Evolutionary conservation across 2,797 vertebrate genomes (phyloP), one percentile per base, ranked within the genome.

Genomic region (Intellagama lesueurii): DNA sequence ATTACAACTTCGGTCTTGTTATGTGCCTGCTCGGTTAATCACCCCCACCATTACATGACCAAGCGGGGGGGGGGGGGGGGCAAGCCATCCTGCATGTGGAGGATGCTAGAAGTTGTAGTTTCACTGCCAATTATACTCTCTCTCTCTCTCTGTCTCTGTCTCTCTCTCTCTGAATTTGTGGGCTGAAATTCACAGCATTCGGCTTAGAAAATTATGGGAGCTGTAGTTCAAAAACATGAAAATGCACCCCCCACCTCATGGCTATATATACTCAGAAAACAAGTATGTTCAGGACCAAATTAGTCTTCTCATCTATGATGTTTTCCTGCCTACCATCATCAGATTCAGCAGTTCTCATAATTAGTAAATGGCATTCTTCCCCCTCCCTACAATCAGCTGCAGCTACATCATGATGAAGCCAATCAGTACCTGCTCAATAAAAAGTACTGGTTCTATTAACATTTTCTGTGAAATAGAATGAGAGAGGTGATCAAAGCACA

Each of bases 351-450:
- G 68, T 78, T 56, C 56, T 92, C 76, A 81, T 84, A 90, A 92
- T 93, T 87, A 91, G 40, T 40, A 28, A 52, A 88, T 66, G n/a
- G 19, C 26, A 73, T 86, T 22, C 47, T 78, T 52, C 44, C 49
- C 26, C 8, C 70, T 83, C 78, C 70, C 75, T 0, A 0, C n/a
- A 89, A 93, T 91, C 91, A 93, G 12, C 81, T 84, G n/a, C 78
- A 88, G 44, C 70, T 91, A 87, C 28, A 83, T 81, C 85, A 47
- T 85, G 81, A 81, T 11, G 32, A 90, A 92, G 44, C 32, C 90
- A 91, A 94, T 94, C 92, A 90, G 85, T 80, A 90, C 76, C 81
- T 83, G 77, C 76, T 95, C 85, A 92, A 83, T 91, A 93, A 94
- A 30, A 83, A 90, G 78, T 52, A 22, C 52, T 86, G 64, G 81